Base-by-base conservation (phyloP, 2,113 vertebrate species). In the Rousettus leschenaultii region DNA sequence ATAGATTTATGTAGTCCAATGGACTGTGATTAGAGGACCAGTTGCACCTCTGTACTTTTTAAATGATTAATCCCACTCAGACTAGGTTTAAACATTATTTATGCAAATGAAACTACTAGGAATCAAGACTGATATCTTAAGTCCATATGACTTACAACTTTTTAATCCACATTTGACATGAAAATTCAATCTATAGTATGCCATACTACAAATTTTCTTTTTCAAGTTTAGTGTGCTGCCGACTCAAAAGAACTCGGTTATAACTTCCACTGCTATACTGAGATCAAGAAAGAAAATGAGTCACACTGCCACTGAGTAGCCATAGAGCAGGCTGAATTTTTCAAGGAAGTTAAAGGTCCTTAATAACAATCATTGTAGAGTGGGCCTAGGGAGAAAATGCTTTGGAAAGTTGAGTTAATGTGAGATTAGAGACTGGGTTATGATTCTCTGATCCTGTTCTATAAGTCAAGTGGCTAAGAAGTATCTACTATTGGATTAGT, bases 201-300 rank as follows among this genome's bases (percentile, higher is more conserved):
- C 45, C 15, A 43, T 43, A 75, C 57, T 75, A 90, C 24, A 59
- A 19, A n/a, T 70, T 89, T 92, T 75, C 15, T 94, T 57, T 86
- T 95, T 95, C 92, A 94, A 51, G 73, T n/a, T 83, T 11, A 70
- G 40, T 55, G 26, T 75, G 28, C 33, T 74, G 53, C 70, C 21
- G 80, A 93, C 35, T 13, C 57, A 91, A 51, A 0, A 90, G 48
- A 93, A 84, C 43, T 70, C 40, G 53, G 11, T 59, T 75, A 51
- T 26, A 88, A 51, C 24, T 75, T 77, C 65, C 40, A 53, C 0
- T 66, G 26, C 45, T 86, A 61, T 16, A 30, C 38, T 33, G 57
- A 91, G n/a, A 83, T 86, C n/a, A 92, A 68, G 65, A 71, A 82
- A 89, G 22, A 89, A 94, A 55, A 73, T 19, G 48, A 92, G 15